These are phyloP conservation scores for Teleogryllus oceanicus DNA, from an alignment of 2,888 invertebrate species.

Conservation along the genomic window DNA sequence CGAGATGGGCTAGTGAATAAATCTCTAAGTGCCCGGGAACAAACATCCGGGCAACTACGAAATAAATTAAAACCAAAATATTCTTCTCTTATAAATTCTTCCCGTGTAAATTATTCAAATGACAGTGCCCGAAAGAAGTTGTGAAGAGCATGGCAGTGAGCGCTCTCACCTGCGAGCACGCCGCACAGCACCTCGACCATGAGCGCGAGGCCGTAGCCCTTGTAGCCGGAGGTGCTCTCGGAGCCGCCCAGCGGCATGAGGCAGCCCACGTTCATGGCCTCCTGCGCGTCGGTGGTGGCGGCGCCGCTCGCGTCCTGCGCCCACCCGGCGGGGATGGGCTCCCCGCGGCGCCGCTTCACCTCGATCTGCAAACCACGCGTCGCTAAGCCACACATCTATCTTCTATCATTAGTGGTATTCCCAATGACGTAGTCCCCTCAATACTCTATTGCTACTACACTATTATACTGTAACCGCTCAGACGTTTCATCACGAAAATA, in stretches of 20 bases:
- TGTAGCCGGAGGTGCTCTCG: slow-evolving; percentile 76
- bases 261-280: slow-evolving; percentile 57
- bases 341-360: slow-evolving; percentile 71
- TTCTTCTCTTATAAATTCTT: too few species aligned
- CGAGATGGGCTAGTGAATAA: too few species aligned
- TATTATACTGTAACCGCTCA: too few species aligned
- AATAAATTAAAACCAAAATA: too few species aligned
- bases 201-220: slow-evolving; percentile 80
- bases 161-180: slow-evolving; percentile 67
- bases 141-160: too few species aligned
- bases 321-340: slow-evolving; percentile 80
- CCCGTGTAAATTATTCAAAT: too few species aligned
- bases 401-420: not conserved
- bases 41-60: too few species aligned
- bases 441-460: too few species aligned
- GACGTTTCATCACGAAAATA: too few species aligned
- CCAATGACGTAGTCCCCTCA: not conserved
- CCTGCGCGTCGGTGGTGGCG: slow-evolving; percentile 63
- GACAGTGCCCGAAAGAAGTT: too few species aligned
- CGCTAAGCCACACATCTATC: too few species aligned
- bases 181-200: slow-evolving; percentile 88
- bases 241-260: slow-evolving; percentile 72
- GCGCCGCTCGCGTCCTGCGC: slow-evolving; percentile 66
- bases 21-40: too few species aligned
- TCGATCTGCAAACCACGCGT: slow-evolving; percentile 61